phyloP scores from a whole-genome alignment of 2,888 invertebrate species.

The Monochamus alternatus region DNA sequence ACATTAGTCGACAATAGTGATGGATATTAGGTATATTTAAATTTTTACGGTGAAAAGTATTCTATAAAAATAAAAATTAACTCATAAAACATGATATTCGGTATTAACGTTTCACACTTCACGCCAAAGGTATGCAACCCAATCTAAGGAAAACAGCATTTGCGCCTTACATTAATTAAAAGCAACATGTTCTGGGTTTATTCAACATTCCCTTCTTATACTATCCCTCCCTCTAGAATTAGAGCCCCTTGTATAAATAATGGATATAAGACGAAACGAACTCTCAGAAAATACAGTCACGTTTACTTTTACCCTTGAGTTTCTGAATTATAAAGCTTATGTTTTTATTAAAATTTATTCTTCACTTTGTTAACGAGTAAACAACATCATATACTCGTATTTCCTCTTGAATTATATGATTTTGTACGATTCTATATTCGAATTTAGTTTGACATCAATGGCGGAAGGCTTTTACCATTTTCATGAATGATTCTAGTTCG shows the following conservation, averaged over 20 bases:
- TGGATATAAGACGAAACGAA: slow-evolving; percentile 43
- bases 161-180: slow-evolving; percentile 44
- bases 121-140: not conserved
- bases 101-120: not conserved
- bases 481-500: slow-evolving; percentile 50
- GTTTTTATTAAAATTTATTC: slow-evolving; percentile 30
- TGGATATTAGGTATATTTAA: no score
- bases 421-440: slow-evolving; percentile 50
- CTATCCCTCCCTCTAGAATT: slow-evolving; percentile 30
- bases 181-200: slow-evolving; percentile 25
- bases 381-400: not conserved
- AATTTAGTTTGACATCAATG: slow-evolving; percentile 58
- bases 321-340: slow-evolving; percentile 3
- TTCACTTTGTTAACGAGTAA: slow-evolving; percentile 1
- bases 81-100: no score
- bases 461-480: slow-evolving; percentile 63
- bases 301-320: slow-evolving; percentile 40
- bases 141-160: slow-evolving; percentile 10
- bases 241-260: slow-evolving; percentile 48
- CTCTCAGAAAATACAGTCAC: slow-evolving; percentile 47
- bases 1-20: no score
- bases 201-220: slow-evolving; percentile 25
- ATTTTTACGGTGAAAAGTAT: not conserved
- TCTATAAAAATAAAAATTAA: not conserved
- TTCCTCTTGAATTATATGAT: slow-evolving; percentile 36